These are phyloP conservation scores for Diadophis punctatus DNA, from an alignment of 2,113 vertebrate genomes.

Conservation along the genomic window DNA sequence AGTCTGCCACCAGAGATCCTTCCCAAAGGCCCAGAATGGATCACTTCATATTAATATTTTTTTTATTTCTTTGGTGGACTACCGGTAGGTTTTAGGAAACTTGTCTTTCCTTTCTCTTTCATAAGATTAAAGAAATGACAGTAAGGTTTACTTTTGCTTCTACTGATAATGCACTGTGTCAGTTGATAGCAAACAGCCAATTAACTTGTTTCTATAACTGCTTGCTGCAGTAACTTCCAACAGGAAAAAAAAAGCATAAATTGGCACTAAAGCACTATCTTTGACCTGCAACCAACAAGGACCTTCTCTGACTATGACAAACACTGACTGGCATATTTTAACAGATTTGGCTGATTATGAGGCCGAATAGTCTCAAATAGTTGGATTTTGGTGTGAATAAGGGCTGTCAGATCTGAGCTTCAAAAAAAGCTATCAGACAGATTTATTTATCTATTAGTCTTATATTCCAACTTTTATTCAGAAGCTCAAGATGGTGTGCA, in stretches of 20 bases:
- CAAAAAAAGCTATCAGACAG: background rate
- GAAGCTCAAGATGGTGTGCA: background rate
- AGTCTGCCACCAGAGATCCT: background rate
- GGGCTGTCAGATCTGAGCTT: background rate
- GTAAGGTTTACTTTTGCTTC: background rate
- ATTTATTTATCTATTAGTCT: background rate
- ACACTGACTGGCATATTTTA: background rate
- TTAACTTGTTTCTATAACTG: background rate
- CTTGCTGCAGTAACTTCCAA: background rate
- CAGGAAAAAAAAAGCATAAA: background rate
- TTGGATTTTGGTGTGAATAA: background rate
- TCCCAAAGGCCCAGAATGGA: background rate
- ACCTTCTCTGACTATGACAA: background rate
- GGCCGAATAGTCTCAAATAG: background rate
- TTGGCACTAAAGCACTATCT: background rate
- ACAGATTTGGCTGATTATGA: background rate
- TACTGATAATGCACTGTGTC: background rate
- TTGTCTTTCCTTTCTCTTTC: background rate
- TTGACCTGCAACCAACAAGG: background rate
- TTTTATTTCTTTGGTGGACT: constrained; percentile 10
- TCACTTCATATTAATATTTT: constrained; percentile 48
- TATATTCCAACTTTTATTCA: background rate
- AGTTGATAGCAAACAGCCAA: background rate
- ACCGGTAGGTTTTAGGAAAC: background rate
- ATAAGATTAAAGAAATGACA: background rate